phyloP scores from a whole-genome alignment of 1,140 invertebrate species.

The Adoxophyes honmai region DNA sequence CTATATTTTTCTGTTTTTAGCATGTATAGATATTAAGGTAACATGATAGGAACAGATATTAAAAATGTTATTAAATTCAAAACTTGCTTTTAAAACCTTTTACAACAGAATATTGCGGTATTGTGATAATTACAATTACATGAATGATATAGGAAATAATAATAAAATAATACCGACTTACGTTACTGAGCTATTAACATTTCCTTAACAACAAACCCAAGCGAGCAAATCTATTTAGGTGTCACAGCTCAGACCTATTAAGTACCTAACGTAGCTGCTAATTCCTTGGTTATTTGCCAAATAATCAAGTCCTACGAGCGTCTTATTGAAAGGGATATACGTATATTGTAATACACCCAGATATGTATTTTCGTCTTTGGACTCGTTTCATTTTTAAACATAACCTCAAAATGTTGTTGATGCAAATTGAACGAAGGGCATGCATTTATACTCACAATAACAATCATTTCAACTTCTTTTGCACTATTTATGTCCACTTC shows the following conservation, averaged over 20 bases:
- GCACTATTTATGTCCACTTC: conserved; percentile 68
- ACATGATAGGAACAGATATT: too few species aligned
- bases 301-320: conserved; percentile 25
- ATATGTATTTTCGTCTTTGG: conserved; percentile 31
- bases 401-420: conserved; percentile 64
- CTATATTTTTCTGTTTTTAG: too few species aligned
- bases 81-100: too few species aligned
- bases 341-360: conserved; percentile 11
- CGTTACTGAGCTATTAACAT: background rate
- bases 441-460: conserved; percentile 53
- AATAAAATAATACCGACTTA: too few species aligned
- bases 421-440: conserved; percentile 15
- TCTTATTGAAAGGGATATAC: conserved; percentile 24
- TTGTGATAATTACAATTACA: too few species aligned
- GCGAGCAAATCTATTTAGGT: background rate
- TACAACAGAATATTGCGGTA: too few species aligned
- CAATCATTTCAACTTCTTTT: conserved; percentile 61
- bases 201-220: conserved; percentile 1
- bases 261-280: conserved; percentile 4
- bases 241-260: background rate
- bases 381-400: conserved; percentile 39
- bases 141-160: too few species aligned
- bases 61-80: too few species aligned
- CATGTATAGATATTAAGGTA: too few species aligned
- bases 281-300: conserved; percentile 37